Base-by-base conservation (phyloP, 2,888 invertebrate species). In the Orthosia incerta region DNA sequence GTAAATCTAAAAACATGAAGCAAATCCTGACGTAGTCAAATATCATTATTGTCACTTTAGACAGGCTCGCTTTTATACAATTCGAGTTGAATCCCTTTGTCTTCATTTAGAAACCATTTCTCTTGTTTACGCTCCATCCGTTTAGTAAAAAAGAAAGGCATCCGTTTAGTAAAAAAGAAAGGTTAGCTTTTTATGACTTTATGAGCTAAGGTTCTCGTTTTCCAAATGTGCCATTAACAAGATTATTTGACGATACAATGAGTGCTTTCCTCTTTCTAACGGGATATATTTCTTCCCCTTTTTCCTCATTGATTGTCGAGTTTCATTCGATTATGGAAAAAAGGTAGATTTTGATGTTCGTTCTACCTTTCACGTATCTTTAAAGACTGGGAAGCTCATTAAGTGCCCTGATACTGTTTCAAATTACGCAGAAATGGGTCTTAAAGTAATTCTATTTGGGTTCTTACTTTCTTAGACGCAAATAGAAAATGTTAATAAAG, bases 51-150 rank as follows among this genome's bases (percentile, higher is more conserved):
- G 91, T 91, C 90, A 90, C 86, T 90, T 90, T 89, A 88, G 82
- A 79, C 79, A 66, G 74, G 74, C 83, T 79, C 79, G 84, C 86
- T 89, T 90, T 91, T 88, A 89, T 87, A 89, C 84, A 83, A 83
- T 88, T 87, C 85, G 83, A 84, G 84, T 85, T 72, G 86, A 84
- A 87, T 88, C 89, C 89, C 89, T 92, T 94, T 94, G 91, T 94
- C 93, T 94, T 93, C 92, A 93, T 94, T 94, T 93, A 84, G 89
- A 82, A 83, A 82, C 90, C 91, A 94, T 94, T 94, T 92, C 88
- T 94, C 93, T 91, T 93, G 89, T 94, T 94, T 93, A 92, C 91
- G 86, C 90, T 83, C 88, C 89, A 93, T 90, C 86, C 87, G 83
- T 86, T 91, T 89, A 88, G 88, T 82, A 79, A 82, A 71, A 86